Percentiles rank a stretch among this genome's conserved stretches.
phyloP scores from a whole-genome alignment of 2,888 invertebrate species.

The Aspidiotus destructor region DNA sequence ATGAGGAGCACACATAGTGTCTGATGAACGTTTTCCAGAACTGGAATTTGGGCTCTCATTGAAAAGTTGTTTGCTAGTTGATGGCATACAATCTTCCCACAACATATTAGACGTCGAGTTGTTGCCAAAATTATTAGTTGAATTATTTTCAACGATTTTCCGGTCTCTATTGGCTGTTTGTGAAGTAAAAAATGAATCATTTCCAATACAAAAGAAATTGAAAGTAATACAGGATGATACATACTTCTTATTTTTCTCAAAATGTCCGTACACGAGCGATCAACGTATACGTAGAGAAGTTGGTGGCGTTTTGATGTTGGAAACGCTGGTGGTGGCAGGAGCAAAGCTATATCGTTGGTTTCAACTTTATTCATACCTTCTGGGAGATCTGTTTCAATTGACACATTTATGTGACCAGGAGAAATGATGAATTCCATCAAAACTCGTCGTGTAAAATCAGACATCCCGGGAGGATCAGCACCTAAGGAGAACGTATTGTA shows the following conservation, averaged over 20 bases:
- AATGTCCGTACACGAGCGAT: background rate
- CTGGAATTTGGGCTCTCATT: too few species aligned
- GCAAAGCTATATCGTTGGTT: background rate
- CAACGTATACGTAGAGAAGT: background rate
- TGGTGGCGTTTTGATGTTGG: background rate
- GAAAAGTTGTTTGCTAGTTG: too few species aligned
- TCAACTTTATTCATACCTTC: background rate
- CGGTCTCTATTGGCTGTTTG: too few species aligned
- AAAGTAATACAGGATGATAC: background rate
- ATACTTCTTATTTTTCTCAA: background rate
- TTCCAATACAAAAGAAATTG: background rate
- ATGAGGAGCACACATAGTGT: too few species aligned
- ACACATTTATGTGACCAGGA: background rate
- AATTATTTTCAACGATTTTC: too few species aligned
- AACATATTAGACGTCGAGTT: too few species aligned
- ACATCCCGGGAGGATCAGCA: background rate
- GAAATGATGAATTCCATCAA: background rate
- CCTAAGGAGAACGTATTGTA: too few species aligned
- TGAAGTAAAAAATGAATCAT: too few species aligned
- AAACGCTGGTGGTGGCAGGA: background rate
- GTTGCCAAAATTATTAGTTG: too few species aligned
- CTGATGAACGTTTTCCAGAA: too few species aligned
- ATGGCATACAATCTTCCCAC: too few species aligned
- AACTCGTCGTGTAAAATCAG: background rate
- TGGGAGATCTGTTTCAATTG: background rate